Evolutionary conservation across 2,113 vertebrate genomes (phyloP).

Genomic region (Gnathonemus longibarbis): DNA sequence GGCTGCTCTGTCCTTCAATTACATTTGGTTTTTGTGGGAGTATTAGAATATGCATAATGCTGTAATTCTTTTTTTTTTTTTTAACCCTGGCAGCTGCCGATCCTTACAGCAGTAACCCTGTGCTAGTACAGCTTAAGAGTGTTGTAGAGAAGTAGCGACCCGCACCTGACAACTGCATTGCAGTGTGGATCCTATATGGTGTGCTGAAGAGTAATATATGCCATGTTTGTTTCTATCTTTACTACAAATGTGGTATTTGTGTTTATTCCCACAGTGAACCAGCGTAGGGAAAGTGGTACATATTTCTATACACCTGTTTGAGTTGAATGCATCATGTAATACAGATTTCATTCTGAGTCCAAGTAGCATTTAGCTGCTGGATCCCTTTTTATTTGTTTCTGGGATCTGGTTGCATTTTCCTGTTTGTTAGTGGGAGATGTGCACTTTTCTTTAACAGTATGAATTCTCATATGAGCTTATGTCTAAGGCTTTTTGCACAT

Average conservation of each 20-base stretch:
- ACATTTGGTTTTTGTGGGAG: not conserved
- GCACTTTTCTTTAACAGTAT: not conserved
- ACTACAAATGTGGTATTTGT: not conserved
- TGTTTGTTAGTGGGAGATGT: not conserved
- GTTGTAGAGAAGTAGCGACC: not conserved
- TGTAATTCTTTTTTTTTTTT: not conserved
- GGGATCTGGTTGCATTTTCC: not conserved
- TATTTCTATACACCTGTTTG: not conserved
- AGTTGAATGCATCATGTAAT: not conserved
- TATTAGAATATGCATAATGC: not conserved
- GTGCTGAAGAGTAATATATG: not conserved
- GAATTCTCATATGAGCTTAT: not conserved
- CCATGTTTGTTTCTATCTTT: not conserved
- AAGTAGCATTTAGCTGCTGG: not conserved
- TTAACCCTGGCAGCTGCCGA: not conserved
- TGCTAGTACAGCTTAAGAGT: not conserved
- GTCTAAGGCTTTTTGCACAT: not conserved
- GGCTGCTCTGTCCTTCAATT: not conserved
- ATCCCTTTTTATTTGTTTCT: not conserved
- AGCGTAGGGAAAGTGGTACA: not conserved
- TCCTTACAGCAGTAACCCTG: not conserved
- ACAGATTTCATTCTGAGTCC: not conserved
- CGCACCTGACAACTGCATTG: not conserved
- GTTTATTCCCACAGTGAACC: not conserved
- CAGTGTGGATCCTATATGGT: not conserved